These are phyloP conservation scores for Clepsis dumicolana DNA, from an alignment of 2,888 invertebrate genomes.

Conservation along the genomic window DNA sequence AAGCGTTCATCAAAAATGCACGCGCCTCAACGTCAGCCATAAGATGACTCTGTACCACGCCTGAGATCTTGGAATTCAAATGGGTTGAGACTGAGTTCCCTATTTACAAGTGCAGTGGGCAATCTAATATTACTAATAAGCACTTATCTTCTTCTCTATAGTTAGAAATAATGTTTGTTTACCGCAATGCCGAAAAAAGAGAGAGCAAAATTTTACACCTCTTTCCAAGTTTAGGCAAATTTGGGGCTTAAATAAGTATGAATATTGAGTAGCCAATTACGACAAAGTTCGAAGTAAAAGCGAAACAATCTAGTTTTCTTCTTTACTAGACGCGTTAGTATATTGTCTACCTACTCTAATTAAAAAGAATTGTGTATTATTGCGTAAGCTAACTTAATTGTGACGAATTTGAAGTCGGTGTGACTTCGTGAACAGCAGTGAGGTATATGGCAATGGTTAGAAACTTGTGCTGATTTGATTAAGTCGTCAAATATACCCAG, in stretches of 20 bases:
- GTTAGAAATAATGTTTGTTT: not conserved
- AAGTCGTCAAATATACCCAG: too few relatives aligned
- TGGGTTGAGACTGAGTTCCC: slow-evolving; percentile 8
- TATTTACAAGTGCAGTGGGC: not conserved
- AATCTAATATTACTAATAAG: not conserved
- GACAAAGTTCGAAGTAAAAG: not conserved
- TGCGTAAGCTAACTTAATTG: too few relatives aligned
- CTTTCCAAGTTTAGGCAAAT: not conserved
- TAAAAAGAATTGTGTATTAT: too few relatives aligned
- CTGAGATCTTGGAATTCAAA: slow-evolving; percentile 51
- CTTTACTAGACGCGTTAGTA: not conserved
- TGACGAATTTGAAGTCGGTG: too few relatives aligned
- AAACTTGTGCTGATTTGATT: too few relatives aligned
- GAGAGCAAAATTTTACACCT: not conserved
- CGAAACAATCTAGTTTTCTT: not conserved
- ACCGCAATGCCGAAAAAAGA: not conserved
- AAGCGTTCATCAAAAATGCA: slow-evolving; percentile 76
- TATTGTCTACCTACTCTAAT: too few relatives aligned
- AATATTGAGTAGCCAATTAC: slow-evolving; percentile 7
- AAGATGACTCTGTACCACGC: slow-evolving; percentile 65
- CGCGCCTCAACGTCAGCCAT: slow-evolving; percentile 69
- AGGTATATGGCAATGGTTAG: too few relatives aligned
- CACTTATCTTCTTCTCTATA: not conserved
- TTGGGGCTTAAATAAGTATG: slow-evolving; percentile 6
- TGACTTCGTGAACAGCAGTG: too few relatives aligned